A percentile compares a stretch with the other conserved stretches of the same genome.
These are phyloP conservation scores for Anguilla rostrata DNA, from an alignment of 2,113 vertebrate genomes.

Conservation along the genomic window DNA sequence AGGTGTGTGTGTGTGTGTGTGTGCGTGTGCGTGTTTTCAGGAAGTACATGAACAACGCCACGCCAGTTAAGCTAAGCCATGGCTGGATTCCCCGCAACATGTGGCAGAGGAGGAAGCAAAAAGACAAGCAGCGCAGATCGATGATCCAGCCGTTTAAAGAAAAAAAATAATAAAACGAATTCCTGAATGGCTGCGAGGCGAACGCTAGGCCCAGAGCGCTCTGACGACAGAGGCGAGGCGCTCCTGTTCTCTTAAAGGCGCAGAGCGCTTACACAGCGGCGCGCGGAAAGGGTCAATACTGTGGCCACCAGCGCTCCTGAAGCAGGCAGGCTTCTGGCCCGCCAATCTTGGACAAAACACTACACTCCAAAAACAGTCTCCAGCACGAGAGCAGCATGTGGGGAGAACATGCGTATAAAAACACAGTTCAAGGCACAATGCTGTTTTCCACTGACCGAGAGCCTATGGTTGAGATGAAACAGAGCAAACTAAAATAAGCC, in stretches of 20 bases:
- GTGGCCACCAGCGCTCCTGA: too few species aligned
- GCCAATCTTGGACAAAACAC: too few species aligned
- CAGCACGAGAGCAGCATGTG: too few species aligned
- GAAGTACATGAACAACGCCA: not conserved
- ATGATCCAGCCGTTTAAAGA: not conserved
- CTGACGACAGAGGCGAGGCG: too few species aligned
- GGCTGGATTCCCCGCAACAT: not conserved
- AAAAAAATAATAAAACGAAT: not conserved
- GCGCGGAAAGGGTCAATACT: too few species aligned
- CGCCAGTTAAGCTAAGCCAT: not conserved
- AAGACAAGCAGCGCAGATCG: not conserved
- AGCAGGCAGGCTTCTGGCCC: too few species aligned
- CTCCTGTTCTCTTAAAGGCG: too few species aligned
- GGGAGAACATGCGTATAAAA: not conserved
- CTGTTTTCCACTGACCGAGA: too few species aligned
- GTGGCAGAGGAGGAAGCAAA: not conserved
- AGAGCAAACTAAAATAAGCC: too few species aligned
- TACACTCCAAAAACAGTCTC: not conserved
- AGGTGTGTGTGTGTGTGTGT: constrained; percentile 16
- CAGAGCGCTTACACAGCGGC: too few species aligned
- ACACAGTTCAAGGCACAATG: too few species aligned
- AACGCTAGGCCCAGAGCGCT: not conserved
- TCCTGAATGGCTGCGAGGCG: not conserved
- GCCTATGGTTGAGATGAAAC: too few species aligned
- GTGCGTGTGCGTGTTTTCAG: constrained; percentile 8